These are phyloP conservation scores for Xiphias gladius DNA, from an alignment of 2,113 vertebrate genomes.

Conservation along the genomic window DNA sequence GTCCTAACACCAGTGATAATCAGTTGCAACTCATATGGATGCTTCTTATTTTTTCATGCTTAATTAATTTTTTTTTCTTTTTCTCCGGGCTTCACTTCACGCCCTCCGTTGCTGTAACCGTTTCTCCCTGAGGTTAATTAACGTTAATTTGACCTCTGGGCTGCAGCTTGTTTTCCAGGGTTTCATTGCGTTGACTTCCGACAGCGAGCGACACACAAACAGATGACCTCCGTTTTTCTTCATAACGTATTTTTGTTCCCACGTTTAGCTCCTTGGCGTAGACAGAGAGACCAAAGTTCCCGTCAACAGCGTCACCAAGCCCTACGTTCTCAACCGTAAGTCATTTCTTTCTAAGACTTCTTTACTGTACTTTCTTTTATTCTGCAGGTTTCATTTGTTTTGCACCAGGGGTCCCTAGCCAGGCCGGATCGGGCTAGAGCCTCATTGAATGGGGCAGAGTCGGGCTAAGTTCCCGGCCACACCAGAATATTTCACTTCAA, in stretches of 20 bases:
- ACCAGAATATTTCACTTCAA: no score
- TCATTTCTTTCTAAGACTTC: not conserved
- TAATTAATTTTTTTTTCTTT: not conserved
- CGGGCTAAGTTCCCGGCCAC: no score
- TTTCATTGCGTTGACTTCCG: not conserved
- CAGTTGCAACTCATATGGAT: not conserved
- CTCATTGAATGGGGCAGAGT: no score
- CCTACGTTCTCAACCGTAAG: slow-evolving; percentile 82
- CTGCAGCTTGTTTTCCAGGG: not conserved
- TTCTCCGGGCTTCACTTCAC: no score
- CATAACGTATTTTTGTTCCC: slow-evolving; percentile 5
- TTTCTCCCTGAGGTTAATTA: not conserved
- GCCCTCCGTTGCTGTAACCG: not conserved
- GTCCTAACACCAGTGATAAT: not conserved
- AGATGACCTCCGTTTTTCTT: not conserved
- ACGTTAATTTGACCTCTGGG: not conserved
- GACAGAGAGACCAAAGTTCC: not conserved
- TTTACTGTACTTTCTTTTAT: not conserved
- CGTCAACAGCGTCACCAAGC: slow-evolving; percentile 66
- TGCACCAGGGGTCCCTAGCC: no score
- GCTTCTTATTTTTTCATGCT: not conserved
- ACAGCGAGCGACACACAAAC: not conserved
- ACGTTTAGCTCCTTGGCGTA: slow-evolving; percentile 43
- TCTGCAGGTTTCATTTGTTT: not conserved
- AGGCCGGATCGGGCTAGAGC: not conserved